These are phyloP conservation scores for Dromas ardeola DNA, from an alignment of 2,113 vertebrate genomes.

Conservation along the genomic window DNA sequence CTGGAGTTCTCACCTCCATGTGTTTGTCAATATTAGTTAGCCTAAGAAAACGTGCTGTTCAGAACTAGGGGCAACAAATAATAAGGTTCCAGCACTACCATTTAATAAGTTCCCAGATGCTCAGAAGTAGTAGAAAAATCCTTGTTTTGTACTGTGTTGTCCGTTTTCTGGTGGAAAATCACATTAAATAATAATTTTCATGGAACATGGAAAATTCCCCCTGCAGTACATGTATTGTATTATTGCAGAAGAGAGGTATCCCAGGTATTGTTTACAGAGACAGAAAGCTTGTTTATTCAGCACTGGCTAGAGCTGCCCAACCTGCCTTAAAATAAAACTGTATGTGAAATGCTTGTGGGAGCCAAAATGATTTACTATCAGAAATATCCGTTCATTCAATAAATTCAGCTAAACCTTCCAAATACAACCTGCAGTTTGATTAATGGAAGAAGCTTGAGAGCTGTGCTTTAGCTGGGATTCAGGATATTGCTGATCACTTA, in stretches of 20 bases:
- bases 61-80: background rate
- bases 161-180: slow-evolving; percentile 51
- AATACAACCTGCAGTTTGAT: slow-evolving; percentile 9
- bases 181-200: background rate
- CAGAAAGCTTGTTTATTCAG: slow-evolving; percentile 56
- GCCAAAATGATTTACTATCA: slow-evolving; percentile 37
- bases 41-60: background rate
- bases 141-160: slow-evolving; percentile 12
- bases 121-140: background rate
- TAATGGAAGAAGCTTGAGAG: slow-evolving; percentile 4
- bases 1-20: background rate
- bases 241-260: background rate
- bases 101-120: background rate
- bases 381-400: slow-evolving; percentile 11
- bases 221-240: background rate
- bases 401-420: slow-evolving; percentile 31
- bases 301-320: background rate
- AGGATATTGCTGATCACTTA: background rate
- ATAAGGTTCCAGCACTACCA: background rate
- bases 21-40: background rate
- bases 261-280: slow-evolving; percentile 31
- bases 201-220: slow-evolving; percentile 54
- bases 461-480: background rate
- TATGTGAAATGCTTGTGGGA: background rate
- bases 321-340: slow-evolving; percentile 44